Conservation (phyloP, 2,888 invertebrate genomes). For the Micoletzkya japonica region DNA sequence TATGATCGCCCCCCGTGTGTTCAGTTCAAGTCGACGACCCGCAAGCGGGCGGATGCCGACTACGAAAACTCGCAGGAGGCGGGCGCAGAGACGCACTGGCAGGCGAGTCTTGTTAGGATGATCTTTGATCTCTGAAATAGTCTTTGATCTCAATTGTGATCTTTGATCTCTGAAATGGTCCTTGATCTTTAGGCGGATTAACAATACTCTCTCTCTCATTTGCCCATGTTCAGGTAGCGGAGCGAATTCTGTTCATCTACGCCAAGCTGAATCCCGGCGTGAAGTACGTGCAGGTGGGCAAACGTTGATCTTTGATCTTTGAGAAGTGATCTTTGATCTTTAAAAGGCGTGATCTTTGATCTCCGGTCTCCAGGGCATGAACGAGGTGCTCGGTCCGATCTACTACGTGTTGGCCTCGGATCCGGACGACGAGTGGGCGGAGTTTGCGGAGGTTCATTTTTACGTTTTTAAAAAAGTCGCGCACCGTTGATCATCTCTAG, state of each 20-base stretch:
- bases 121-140: too few species aligned
- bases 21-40: constrained; percentile 25
- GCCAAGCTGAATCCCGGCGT: constrained; percentile 97
- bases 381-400: constrained; percentile 96
- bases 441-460: constrained; percentile 83
- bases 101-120: too few species aligned
- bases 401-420: constrained; percentile 95
- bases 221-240: constrained; percentile 81
- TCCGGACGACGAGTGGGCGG: constrained; percentile 80
- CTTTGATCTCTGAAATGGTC: too few species aligned
- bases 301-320: not conserved
- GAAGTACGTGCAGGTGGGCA: constrained; percentile 72
- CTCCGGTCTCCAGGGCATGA: constrained; percentile 81
- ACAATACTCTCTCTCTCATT: too few species aligned
- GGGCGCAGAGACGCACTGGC: constrained; percentile 34
- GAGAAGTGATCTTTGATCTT: not conserved
- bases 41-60: constrained; percentile 16
- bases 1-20: too few species aligned
- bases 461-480: too few species aligned
- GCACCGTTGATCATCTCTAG: too few species aligned
- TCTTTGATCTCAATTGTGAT: too few species aligned
- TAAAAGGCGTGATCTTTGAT: not conserved
- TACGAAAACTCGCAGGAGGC: constrained; percentile 6
- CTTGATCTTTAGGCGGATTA: too few species aligned
- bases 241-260: constrained; percentile 92